Evolutionary conservation across 2,888 invertebrate species (phyloP).

Genomic region (Labia minor): DNA sequence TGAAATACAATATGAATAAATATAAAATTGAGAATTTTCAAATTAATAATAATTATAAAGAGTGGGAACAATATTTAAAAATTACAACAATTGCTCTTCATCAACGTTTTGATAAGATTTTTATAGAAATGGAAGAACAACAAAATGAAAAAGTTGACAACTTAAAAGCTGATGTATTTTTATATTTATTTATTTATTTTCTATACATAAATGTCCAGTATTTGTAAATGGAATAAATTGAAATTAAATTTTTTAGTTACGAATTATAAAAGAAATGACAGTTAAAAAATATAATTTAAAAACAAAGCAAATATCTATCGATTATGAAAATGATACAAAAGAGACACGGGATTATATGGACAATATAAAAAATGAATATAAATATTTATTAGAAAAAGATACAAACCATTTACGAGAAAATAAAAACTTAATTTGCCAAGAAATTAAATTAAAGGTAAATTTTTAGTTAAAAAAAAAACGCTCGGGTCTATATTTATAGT

Average conservation of each 20-base stretch:
- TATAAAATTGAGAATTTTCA: neutral
- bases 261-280: neutral
- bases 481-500: too few relatives aligned
- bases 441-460: constrained; percentile 16
- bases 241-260: neutral
- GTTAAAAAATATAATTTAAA: neutral
- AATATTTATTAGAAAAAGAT: neutral
- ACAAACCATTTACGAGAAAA: neutral
- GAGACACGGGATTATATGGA: neutral
- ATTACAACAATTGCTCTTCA: neutral
- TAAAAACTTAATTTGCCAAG: constrained; percentile 16
- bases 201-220: too few relatives aligned
- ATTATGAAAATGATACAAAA: neutral
- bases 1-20: neutral
- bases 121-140: neutral
- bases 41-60: neutral
- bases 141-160: neutral
- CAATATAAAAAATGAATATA: neutral
- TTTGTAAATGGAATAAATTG: too few relatives aligned
- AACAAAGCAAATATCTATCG: neutral
- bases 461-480: neutral
- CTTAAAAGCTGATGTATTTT: neutral
- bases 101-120: neutral
- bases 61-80: neutral
- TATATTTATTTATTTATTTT: too few relatives aligned